phyloP scores from a whole-genome alignment of 2,888 invertebrate species.

The Deilephila elpenor region DNA sequence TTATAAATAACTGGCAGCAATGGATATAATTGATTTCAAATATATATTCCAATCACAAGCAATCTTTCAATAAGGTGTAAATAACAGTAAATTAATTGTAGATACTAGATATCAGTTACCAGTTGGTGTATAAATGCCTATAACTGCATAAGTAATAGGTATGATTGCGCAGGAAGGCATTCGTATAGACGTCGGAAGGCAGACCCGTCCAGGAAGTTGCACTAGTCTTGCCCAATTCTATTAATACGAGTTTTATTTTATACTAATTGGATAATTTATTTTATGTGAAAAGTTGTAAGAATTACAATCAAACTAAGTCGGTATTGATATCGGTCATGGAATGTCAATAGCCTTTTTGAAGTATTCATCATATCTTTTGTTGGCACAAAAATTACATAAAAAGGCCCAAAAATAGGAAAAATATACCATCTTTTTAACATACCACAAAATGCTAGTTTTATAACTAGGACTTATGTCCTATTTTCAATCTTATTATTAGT shows the following conservation, averaged over 20 bases:
- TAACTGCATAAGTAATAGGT: neutral
- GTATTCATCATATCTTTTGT: too few species aligned
- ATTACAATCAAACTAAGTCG: neutral
- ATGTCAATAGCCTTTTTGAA: too few species aligned
- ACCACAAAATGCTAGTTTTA: too few species aligned
- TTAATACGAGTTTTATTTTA: neutral
- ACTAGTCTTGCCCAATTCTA: neutral
- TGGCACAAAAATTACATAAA: too few species aligned
- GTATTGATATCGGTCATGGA: too few species aligned
- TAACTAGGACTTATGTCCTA: too few species aligned
- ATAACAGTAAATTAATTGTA: neutral
- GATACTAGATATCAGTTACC: neutral
- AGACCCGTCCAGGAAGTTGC: neutral
- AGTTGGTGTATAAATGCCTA: neutral
- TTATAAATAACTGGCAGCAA: too few species aligned
- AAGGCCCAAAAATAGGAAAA: too few species aligned
- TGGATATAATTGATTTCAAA: too few species aligned
- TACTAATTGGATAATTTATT: neutral
- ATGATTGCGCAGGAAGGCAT: slow-evolving; percentile 4
- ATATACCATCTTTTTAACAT: too few species aligned
- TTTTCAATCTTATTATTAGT: too few species aligned
- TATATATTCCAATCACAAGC: too few species aligned
- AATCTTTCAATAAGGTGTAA: neutral
- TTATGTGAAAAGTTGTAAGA: neutral
- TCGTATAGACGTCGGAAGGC: neutral